Base-by-base conservation (phyloP, 1,140 invertebrate species). In the Bathynomus jamesi region DNA sequence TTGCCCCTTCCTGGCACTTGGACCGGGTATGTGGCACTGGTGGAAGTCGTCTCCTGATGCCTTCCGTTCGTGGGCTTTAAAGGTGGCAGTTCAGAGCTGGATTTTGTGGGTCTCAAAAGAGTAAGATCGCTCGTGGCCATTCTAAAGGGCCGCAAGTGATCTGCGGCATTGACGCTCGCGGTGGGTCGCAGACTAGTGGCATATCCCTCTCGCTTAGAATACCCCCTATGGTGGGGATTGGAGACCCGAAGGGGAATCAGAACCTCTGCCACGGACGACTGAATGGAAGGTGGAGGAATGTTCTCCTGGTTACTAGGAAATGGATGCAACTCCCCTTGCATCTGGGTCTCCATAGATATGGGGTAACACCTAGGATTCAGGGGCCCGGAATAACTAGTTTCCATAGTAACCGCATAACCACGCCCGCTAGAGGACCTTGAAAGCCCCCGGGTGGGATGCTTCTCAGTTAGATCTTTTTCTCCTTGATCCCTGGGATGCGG, bases 221-320 rank as follows among this genome's bases (percentile, higher is more conserved):
- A 21, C 5, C 40, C 40, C 5, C 40, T 2, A 11, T 53, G 40
- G 11, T 53, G 40, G 13, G 40, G 40, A 53, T 53, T 53, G 21
- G 40, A 53, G 13, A 21, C 40, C 21, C 40, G 13, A 17, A 53
- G 21, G 2, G 40, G 40, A 1, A 53, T 53, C 21, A 53, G 40
- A 17, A 21, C 21, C 21, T 53, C 40, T 53, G 40, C 40, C 2
- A 21, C 21, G 21, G 5, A 17, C 1, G 40, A 53, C 2, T 53
- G 40, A 53, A 28, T 28, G 66, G 71, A n/a, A 69, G 24, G 31
- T 8, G 75, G 72, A 28, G 75, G 75, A 71, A 76, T 76, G 68
- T 76, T 76, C 61, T 76, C 75, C 69, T 76, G 75, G 31, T 76
- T 74, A 21, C 69, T 21, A 5, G 40, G 21, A 53, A 53, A 53